Percentiles rank a stretch among this genome's conserved stretches.
phyloP scores from a whole-genome alignment of 2,888 invertebrate species.

The Cosmopolites sordidus region DNA sequence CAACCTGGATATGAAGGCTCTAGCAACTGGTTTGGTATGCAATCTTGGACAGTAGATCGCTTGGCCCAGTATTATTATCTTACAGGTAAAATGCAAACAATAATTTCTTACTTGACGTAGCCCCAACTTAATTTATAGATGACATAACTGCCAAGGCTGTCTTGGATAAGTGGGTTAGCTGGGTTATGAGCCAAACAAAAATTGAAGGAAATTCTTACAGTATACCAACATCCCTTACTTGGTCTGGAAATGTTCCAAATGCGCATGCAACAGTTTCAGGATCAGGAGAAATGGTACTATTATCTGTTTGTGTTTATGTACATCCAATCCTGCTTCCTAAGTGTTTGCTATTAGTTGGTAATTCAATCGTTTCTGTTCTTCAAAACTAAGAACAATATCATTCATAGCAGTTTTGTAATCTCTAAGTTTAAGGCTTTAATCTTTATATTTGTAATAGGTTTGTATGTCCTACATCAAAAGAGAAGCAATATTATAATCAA shows the following conservation, averaged over 20 bases:
- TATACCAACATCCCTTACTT: constrained; percentile 25
- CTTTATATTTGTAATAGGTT: no score
- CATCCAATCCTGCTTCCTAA: no score
- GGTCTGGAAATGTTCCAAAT: constrained; percentile 28
- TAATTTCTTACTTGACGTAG: background rate
- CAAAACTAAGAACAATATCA: no score
- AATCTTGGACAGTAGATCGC: constrained; percentile 31
- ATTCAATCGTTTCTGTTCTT: no score
- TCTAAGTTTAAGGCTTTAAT: no score
- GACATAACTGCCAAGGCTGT: constrained; percentile 27
- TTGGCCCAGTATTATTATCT: constrained; percentile 32
- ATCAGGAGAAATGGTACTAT: constrained; percentile 22
- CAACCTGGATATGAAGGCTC: constrained; percentile 25
- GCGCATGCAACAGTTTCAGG: constrained; percentile 23
- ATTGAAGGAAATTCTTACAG: constrained; percentile 9
- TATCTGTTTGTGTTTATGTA: no score
- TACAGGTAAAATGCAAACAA: constrained; percentile 19
- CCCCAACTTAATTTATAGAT: constrained; percentile 1
- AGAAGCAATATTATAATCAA: no score
- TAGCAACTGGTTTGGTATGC: constrained; percentile 25
- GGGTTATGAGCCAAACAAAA: constrained; percentile 23
- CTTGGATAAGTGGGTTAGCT: constrained; percentile 31
- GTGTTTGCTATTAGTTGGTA: no score
- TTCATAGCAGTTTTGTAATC: no score
- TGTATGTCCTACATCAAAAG: no score